Evolutionary conservation across 2,797 vertebrate genomes (phyloP).

Genomic region (Heliangelus exortis): DNA sequence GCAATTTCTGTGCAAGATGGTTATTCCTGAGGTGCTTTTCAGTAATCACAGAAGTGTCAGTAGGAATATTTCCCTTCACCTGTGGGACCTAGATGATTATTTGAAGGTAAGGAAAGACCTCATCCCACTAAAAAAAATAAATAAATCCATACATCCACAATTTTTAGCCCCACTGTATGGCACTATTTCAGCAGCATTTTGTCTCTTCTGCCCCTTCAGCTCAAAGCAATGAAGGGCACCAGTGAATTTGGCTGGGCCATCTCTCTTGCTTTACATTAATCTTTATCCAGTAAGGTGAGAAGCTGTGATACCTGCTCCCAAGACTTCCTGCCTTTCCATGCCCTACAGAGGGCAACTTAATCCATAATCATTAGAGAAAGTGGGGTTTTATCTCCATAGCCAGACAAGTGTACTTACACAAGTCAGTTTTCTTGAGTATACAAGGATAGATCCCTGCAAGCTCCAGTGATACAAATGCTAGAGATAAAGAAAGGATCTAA

Average conservation of each 20-base stretch:
- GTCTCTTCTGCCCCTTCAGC: not conserved
- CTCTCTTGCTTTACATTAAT: not conserved
- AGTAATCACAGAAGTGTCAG: not conserved
- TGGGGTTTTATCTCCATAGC: not conserved
- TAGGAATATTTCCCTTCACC: not conserved
- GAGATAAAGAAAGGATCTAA: not conserved
- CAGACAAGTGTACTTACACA: not conserved
- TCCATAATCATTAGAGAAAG: not conserved
- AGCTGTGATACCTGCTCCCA: not conserved
- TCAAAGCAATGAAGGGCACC: not conserved
- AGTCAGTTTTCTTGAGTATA: not conserved
- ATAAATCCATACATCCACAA: not conserved
- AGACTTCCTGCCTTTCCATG: not conserved
- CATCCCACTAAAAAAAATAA: not conserved
- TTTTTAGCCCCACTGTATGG: not conserved
- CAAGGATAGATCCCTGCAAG: not conserved
- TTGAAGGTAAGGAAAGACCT: not conserved
- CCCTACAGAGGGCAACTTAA: not conserved
- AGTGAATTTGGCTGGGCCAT: not conserved
- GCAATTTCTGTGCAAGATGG: not conserved
- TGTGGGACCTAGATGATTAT: not conserved
- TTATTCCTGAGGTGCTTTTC: not conserved
- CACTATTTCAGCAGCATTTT: not conserved
- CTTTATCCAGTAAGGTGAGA: not conserved
- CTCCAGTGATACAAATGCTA: not conserved